phyloP scores from a whole-genome alignment of 2,888 invertebrate species.

The Hyalella azteca region DNA sequence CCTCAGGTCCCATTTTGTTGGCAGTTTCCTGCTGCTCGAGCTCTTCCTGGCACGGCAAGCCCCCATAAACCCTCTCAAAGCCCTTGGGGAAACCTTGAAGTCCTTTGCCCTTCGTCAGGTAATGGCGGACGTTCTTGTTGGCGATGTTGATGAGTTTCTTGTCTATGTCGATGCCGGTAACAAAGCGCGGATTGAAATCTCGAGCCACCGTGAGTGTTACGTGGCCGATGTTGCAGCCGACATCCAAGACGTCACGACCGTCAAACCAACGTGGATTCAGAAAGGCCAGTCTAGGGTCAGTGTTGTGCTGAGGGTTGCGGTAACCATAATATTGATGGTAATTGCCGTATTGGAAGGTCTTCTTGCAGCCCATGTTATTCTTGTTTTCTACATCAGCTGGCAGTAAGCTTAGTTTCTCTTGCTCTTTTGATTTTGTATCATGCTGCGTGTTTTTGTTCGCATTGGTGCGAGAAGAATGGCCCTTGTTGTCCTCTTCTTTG shows the following conservation, averaged over 20 bases:
- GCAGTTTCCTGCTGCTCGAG: constrained; percentile 59
- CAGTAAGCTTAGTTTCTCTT: too few species aligned
- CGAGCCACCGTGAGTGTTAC: constrained; percentile 85
- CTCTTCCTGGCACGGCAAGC: neutral
- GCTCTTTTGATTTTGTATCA: too few species aligned
- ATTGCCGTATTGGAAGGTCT: constrained; percentile 91
- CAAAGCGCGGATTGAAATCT: constrained; percentile 81
- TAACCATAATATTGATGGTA: constrained; percentile 97
- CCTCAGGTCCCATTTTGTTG: constrained; percentile 62
- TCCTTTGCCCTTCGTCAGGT: constrained; percentile 64
- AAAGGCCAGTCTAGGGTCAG: constrained; percentile 72
- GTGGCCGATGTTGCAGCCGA: constrained; percentile 97
- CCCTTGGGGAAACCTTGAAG: constrained; percentile 8
- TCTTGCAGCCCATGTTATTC: constrained; percentile 71
- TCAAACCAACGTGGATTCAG: constrained; percentile 84
- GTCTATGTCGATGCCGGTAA: constrained; percentile 95
- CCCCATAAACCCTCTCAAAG: neutral
- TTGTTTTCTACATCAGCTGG: too few species aligned
- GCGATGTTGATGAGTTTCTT: constrained; percentile 79
- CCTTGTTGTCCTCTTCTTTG: neutral
- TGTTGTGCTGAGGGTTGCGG: constrained; percentile 78
- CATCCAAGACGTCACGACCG: constrained; percentile 90
- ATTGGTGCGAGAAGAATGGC: too few species aligned
- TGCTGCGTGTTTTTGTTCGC: too few species aligned
- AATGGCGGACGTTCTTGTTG: constrained; percentile 75